These are phyloP conservation scores for Augochlora pura DNA, from an alignment of 1,140 invertebrate species.

Conservation along the genomic window DNA sequence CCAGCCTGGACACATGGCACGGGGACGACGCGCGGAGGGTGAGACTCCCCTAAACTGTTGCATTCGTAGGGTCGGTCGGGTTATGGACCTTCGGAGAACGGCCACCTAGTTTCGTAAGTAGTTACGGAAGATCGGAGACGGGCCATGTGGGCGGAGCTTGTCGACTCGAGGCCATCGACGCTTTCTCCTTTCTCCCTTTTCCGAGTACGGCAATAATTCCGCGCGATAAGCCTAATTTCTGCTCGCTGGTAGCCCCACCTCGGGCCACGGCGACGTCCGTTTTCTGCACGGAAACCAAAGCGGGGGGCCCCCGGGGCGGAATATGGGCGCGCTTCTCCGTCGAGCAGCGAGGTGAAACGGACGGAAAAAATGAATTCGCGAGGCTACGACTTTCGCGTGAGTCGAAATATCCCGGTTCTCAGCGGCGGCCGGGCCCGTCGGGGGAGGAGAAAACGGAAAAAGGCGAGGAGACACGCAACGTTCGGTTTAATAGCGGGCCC, in stretches of 20 bases:
- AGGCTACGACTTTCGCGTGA: slow-evolving; percentile 7
- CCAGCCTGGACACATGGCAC: too few relatives aligned
- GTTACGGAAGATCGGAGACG: slow-evolving; percentile 60
- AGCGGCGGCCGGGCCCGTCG: background rate
- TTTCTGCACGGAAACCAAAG: too few relatives aligned
- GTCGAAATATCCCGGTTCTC: background rate
- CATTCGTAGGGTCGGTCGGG: background rate
- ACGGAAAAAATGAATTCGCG: background rate
- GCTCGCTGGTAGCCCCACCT: too few relatives aligned
- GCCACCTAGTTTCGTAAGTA: slow-evolving; percentile 59
- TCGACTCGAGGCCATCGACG: slow-evolving; percentile 66
- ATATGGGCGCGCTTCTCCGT: background rate
- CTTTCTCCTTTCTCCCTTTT: slow-evolving; percentile 34
- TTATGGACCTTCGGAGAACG: background rate
- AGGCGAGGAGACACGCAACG: slow-evolving; percentile 1
- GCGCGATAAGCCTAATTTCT: too few relatives aligned
- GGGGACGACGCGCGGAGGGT: too few relatives aligned
- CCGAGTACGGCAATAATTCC: too few relatives aligned
- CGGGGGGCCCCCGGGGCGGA: too few relatives aligned
- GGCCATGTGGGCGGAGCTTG: slow-evolving; percentile 52
- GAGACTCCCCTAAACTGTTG: background rate
- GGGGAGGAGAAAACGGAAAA: background rate
- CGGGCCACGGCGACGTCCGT: too few relatives aligned
- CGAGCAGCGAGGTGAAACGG: background rate
- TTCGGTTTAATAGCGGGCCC: background rate